phyloP scores from a whole-genome alignment of 2,888 invertebrate species.

The Cecidostiba fungosa region DNA sequence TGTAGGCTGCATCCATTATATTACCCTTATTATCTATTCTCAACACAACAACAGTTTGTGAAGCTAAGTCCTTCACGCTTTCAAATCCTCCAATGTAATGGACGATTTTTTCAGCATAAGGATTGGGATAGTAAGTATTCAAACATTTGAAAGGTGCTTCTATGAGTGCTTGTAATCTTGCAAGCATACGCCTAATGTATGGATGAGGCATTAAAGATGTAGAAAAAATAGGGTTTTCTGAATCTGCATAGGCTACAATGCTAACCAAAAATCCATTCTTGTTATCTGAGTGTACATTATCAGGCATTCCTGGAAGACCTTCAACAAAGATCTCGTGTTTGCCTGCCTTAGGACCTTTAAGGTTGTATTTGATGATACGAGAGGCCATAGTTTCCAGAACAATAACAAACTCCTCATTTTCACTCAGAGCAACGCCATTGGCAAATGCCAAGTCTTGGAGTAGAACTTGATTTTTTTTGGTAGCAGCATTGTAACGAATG shows the following conservation, averaged over 20 bases:
- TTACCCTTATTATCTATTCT: slow-evolving; percentile 88
- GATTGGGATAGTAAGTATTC: slow-evolving; percentile 85
- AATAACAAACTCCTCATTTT: slow-evolving; percentile 90
- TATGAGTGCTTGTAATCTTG: slow-evolving; percentile 83
- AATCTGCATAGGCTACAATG: slow-evolving; percentile 82
- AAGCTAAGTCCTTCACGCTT: slow-evolving; percentile 51
- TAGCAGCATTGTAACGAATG: slow-evolving; percentile 89
- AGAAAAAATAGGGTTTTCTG: slow-evolving; percentile 82
- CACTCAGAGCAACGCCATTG: slow-evolving; percentile 92
- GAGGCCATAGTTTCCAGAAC: slow-evolving; percentile 87
- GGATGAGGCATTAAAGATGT: slow-evolving; percentile 85
- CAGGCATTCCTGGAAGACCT: slow-evolving; percentile 88
- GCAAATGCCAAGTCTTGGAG: slow-evolving; percentile 90
- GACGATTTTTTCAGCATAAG: slow-evolving; percentile 83
- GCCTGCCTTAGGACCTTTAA: slow-evolving; percentile 92
- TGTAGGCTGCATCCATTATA: slow-evolving; percentile 86
- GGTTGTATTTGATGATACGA: slow-evolving; percentile 88
- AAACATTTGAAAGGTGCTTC: slow-evolving; percentile 85
- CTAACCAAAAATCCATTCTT: slow-evolving; percentile 86
- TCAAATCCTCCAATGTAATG: slow-evolving; percentile 79
- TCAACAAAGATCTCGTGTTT: slow-evolving; percentile 89
- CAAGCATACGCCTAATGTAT: slow-evolving; percentile 84
- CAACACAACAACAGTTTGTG: slow-evolving; percentile 75
- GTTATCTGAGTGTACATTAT: slow-evolving; percentile 83
- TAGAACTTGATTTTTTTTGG: slow-evolving; percentile 89